Base-by-base conservation (phyloP, 2,888 invertebrate genomes). In the Odontomyia ornata region DNA sequence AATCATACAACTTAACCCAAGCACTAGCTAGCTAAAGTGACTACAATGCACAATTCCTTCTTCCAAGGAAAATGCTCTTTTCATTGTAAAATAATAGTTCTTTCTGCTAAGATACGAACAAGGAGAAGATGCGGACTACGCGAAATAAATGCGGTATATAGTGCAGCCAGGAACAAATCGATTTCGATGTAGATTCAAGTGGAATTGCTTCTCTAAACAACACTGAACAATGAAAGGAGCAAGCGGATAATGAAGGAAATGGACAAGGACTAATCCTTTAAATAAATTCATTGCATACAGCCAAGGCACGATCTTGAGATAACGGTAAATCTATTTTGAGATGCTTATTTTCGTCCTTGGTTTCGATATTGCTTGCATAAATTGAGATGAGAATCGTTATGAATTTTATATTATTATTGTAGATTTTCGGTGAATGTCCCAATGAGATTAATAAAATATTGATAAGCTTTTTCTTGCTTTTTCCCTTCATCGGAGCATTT, bases 261-360 rank as follows among this genome's bases (percentile, higher is more conserved):
- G 52, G 52, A 52, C 52, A 52, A 52, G 52, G 18, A 52, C 52
- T 52, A 52, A 52, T 52, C 52, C 52, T 52, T 52, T 13, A 52
- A 52, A 52, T 52, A 52, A 52, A 52, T 52, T 52, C 52, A 18
- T 18, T 4, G 52, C 4, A 15, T 18, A 4, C 3, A 52, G 13
- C 52, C 52, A 52, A 52, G 9, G 52, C 52, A 52, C 52, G 15
- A 52, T 52, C 15, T 52, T 52, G 15, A 3, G n/a, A 52, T 15
- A 36, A 36, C 36, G 36, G 36, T 36, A 36, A 36, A 36, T 36
- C 36, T 36, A 36, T 36, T 36, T 36, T 36, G 5, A 9, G 5
- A 36, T 5, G 36, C 36, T 36, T 36, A 36, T 36, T 36, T 36
- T 36, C 3, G 36, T 36, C 36, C 9, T 36, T 36, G 3, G 36